A percentile compares a stretch with the other conserved stretches of the same genome.
Evolutionary conservation across 2,113 vertebrate species (phyloP).

Genomic region (Uropsilus gracilis): DNA sequence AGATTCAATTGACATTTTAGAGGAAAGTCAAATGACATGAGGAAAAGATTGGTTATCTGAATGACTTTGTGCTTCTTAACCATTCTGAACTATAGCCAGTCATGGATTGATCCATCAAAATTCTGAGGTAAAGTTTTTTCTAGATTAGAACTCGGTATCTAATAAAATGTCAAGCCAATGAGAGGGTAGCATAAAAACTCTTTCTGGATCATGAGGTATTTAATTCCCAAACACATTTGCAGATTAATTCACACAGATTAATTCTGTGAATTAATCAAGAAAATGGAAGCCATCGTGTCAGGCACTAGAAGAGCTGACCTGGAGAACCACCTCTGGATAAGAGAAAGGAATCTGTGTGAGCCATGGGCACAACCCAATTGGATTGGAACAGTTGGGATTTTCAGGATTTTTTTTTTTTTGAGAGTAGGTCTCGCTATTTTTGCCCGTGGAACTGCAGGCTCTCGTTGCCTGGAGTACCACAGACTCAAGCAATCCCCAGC

Average conservation of each 20-base stretch:
- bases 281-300: not conserved
- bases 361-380: not conserved
- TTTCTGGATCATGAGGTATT: not conserved
- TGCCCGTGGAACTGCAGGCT: too few relatives aligned
- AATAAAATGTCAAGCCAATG: not conserved
- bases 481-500: too few relatives aligned
- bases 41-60: not conserved
- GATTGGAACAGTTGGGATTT: not conserved
- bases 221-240: not conserved
- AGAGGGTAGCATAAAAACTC: not conserved
- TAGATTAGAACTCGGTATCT: not conserved
- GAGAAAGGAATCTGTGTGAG: not conserved
- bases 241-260: not conserved
- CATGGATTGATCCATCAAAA: not conserved
- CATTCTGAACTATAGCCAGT: not conserved
- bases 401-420: too few relatives aligned
- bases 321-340: not conserved
- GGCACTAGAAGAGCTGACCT: not conserved
- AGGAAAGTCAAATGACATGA: not conserved
- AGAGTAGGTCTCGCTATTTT: too few relatives aligned
- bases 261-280: not conserved
- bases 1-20: not conserved
- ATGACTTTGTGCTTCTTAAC: not conserved
- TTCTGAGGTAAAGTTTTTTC: not conserved
- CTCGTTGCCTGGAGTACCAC: too few relatives aligned